A percentile compares a stretch with the other conserved stretches of the same genome.
phyloP scores from a whole-genome alignment of 2,888 invertebrate genomes.

The Amitus sp. region DNA sequence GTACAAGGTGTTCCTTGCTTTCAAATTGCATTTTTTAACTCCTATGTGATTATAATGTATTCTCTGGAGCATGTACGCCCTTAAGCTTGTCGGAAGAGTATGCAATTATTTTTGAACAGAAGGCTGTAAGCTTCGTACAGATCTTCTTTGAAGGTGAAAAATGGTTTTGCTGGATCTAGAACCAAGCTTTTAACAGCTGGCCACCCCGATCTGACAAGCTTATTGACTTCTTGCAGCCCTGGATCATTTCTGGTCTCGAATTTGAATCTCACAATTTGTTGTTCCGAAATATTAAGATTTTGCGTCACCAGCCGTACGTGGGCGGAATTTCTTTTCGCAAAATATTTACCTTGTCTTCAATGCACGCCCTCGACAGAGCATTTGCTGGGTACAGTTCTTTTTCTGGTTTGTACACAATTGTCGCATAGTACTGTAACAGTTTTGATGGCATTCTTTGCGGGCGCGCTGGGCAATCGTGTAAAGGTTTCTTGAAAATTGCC shows the following conservation, averaged over 20 bases:
- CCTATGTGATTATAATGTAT: constrained; percentile 37
- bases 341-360: constrained; percentile 16
- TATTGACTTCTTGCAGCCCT: constrained; percentile 22
- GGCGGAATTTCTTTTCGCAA: too few relatives aligned
- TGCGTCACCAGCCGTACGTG: constrained; percentile 24
- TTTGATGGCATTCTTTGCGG: constrained; percentile 37
- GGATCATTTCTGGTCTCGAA: constrained; percentile 22
- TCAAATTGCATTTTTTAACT: constrained; percentile 24
- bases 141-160: constrained; percentile 32
- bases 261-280: too few relatives aligned
- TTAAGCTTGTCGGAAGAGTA: constrained; percentile 30
- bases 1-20: constrained; percentile 28
- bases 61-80: constrained; percentile 27
- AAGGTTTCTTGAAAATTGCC: constrained; percentile 42
- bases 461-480: constrained; percentile 21
- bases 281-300: constrained; percentile 23
- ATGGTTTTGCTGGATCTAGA: constrained; percentile 21
- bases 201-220: constrained; percentile 33
- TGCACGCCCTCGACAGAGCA: constrained; percentile 18
- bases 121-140: constrained; percentile 22
- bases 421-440: too few relatives aligned
- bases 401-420: constrained; percentile 26
- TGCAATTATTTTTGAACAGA: constrained; percentile 25
- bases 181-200: constrained; percentile 29
- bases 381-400: constrained; percentile 30